Percentiles rank a stretch among this genome's conserved stretches.
Conservation (phyloP, 1,140 invertebrate genomes). For the Cotesia typhae region DNA sequence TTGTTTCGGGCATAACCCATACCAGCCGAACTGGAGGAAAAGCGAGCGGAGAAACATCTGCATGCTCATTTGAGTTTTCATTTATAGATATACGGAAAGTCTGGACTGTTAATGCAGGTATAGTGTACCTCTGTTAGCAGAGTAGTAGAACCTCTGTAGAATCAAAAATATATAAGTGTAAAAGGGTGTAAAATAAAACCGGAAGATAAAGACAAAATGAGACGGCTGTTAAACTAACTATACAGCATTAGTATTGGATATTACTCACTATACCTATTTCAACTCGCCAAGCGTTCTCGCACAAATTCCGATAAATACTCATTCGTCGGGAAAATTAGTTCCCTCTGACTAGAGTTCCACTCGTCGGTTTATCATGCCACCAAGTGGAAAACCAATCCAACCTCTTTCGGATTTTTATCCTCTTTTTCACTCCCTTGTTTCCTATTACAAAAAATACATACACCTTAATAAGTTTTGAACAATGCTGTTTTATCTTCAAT, state of each 20-base stretch:
- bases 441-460: not conserved
- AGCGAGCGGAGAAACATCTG: conserved; percentile 9
- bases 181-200: too few species aligned
- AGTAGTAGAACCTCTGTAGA: too few species aligned
- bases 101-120: not conserved
- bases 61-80: conserved; percentile 8
- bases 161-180: too few species aligned
- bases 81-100: not conserved
- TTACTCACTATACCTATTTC: not conserved
- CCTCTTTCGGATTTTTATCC: not conserved
- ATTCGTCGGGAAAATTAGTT: conserved; percentile 19
- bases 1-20: not conserved
- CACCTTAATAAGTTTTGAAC: too few species aligned
- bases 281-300: not conserved
- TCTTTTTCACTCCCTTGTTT: not conserved
- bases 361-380: conserved; percentile 14
- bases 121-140: too few species aligned
- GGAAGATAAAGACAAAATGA: too few species aligned
- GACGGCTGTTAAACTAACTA: too few species aligned
- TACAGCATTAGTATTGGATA: too few species aligned
- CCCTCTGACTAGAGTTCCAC: conserved; percentile 1
- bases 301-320: conserved; percentile 22
- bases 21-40: not conserved
- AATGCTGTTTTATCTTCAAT: too few species aligned
- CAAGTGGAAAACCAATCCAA: conserved; percentile 6